phyloP scores from a whole-genome alignment of 2,113 vertebrate genomes.

The Balaeniceps rex region DNA sequence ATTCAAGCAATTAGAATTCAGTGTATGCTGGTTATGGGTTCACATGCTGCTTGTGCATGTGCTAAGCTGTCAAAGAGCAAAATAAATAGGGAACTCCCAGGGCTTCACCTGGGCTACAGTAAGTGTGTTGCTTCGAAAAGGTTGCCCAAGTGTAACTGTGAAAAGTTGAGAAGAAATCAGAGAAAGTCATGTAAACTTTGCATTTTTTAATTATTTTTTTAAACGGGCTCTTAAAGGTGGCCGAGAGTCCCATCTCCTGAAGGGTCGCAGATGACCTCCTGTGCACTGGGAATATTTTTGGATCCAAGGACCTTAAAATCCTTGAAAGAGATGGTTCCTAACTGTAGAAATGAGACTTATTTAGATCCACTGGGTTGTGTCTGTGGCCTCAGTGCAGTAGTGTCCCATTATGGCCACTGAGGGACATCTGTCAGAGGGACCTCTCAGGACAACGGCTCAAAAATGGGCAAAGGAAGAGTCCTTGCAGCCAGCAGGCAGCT shows the following conservation, averaged over 20 bases:
- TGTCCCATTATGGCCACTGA: background rate
- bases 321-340: background rate
- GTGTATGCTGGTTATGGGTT: background rate
- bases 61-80: background rate
- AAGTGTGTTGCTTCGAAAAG: background rate
- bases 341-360: background rate
- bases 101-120: background rate
- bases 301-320: background rate
- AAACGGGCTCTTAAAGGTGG: background rate
- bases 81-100: background rate
- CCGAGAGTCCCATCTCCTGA: background rate
- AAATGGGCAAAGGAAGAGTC: background rate
- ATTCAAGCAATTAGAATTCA: background rate
- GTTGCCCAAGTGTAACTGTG: background rate
- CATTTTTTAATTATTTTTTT: background rate
- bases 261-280: background rate
- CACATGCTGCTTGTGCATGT: background rate
- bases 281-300: background rate
- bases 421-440: background rate
- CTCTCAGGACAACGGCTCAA: background rate
- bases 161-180: background rate
- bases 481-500: background rate
- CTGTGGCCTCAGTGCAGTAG: background rate
- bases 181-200: background rate
- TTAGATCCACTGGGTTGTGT: background rate